Percentiles rank a stretch among this genome's conserved stretches.
These are phyloP conservation scores for Drosophila suboccidentalis DNA, from an alignment of 2,888 invertebrate species.

Conservation along the genomic window DNA sequence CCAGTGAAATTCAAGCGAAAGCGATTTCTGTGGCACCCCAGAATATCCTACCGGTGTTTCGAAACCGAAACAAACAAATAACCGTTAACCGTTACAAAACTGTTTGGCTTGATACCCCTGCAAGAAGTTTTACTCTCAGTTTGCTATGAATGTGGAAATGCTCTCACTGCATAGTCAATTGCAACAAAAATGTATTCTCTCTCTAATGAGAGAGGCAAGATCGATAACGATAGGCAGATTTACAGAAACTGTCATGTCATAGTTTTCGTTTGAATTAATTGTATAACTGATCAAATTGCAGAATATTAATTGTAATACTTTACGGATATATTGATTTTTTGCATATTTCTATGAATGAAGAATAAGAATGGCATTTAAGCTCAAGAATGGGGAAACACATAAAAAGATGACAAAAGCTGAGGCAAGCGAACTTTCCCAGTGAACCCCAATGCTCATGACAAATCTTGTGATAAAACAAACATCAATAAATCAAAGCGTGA, in stretches of 20 bases:
- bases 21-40: too few relatives aligned
- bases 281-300: neutral
- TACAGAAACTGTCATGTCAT: neutral
- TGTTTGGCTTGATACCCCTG: too few relatives aligned
- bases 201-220: neutral
- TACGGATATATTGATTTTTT: neutral
- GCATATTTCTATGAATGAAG: constrained; percentile 24
- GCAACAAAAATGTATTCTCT: neutral
- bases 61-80: too few relatives aligned
- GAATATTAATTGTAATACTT: neutral
- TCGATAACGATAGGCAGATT: neutral
- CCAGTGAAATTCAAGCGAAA: too few relatives aligned
- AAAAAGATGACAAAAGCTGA: constrained; percentile 20
- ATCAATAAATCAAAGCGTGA: constrained; percentile 30
- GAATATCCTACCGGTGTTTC: too few relatives aligned
- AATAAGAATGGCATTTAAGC: constrained; percentile 17
- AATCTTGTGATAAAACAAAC: constrained; percentile 28
- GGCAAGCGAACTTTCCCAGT: constrained; percentile 51
- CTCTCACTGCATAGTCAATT: neutral
- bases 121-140: too few relatives aligned
- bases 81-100: too few relatives aligned
- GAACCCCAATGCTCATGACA: constrained; percentile 44
- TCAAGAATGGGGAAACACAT: constrained; percentile 41
- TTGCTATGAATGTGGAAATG: too few relatives aligned
- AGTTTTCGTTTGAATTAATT: neutral